Base-by-base conservation (phyloP, 2,113 vertebrate species). In the Otis tarda region DNA sequence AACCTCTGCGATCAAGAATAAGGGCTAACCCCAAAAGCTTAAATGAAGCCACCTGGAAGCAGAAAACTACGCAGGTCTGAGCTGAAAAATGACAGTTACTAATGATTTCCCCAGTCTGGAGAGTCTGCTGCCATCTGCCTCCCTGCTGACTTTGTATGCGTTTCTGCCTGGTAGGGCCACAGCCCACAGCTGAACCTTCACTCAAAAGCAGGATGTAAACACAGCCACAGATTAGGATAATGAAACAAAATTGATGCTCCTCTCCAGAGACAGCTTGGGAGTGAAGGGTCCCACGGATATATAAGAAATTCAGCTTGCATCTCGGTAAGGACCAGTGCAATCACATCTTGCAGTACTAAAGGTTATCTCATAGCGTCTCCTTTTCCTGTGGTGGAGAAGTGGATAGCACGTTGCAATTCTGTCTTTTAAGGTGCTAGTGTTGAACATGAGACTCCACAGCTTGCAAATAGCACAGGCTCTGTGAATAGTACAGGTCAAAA, bases 81-180 rank as follows among this genome's bases (percentile, higher is more conserved):
- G 41, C 47, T 63, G 73, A 92, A 74, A 78, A 89, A 47, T 37
- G 50, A 76, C 83, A 81, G 41, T 47, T 83, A 88, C 80, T 89
- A 77, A 88, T 47, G 68, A 25, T 1, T 69, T 68, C 47, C 80
- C 83, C 45, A 77, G 27, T 20, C 47, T 45, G 31, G 47, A 86
- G 86, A 90, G 88, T n/a, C 76, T 70, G 68, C 76, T 90, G 55
- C 67, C 83, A 80, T 90, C 90, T 95, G 89, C 88, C 86, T 86
- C 71, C 71, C 45, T 25, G 50, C 22, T 88, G 79, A 63, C 45
- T 92, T 59, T 55, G 64, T 68, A 81, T 52, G 41, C 4, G 2
- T 92, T 89, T 89, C 71, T 35, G 81, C 63, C 30, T 74, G 60
- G 64, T n/a, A 86, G 31, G 50, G 13, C 68, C 68, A 90, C 4